These are phyloP conservation scores for Caenorhabditis sinica DNA, from an alignment of 2,888 invertebrate genomes.

Conservation along the genomic window DNA sequence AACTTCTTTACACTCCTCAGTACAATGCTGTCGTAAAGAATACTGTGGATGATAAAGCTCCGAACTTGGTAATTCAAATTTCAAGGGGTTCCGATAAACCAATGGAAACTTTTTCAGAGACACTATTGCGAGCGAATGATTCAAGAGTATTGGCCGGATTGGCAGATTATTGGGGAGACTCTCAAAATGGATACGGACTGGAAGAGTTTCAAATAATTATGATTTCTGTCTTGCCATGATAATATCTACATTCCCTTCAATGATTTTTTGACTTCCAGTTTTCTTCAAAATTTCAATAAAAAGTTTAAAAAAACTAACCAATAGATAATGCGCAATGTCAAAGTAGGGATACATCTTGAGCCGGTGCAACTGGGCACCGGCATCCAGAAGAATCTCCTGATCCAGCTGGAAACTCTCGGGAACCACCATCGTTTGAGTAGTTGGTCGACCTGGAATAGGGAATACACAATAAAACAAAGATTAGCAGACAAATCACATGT, in stretches of 20 bases:
- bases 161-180: slow-evolving; percentile 73
- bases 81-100: neutral
- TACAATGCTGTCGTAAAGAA: slow-evolving; percentile 92
- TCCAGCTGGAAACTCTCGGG: slow-evolving; percentile 73
- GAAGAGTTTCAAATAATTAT: neutral
- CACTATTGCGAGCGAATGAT: slow-evolving; percentile 73
- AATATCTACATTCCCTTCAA: neutral
- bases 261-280: too few relatives aligned
- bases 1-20: slow-evolving; percentile 94
- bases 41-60: slow-evolving; percentile 85
- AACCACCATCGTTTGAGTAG: slow-evolving; percentile 63
- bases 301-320: slow-evolving; percentile 80
- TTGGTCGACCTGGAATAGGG: slow-evolving; percentile 23
- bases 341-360: slow-evolving; percentile 99
- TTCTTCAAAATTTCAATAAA: slow-evolving; percentile 6
- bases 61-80: slow-evolving; percentile 68
- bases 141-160: slow-evolving; percentile 81
- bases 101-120: slow-evolving; percentile 36
- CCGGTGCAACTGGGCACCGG: slow-evolving; percentile 99
- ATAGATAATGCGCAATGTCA: slow-evolving; percentile 95
- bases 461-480: neutral
- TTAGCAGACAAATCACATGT: slow-evolving; percentile 28
- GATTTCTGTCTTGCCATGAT: neutral
- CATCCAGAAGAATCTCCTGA: slow-evolving; percentile 87
- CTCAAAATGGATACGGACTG: slow-evolving; percentile 59